These are phyloP conservation scores for Acrocephalus kingi DNA, from an alignment of 2,113 vertebrate species.

Conservation along the genomic window DNA sequence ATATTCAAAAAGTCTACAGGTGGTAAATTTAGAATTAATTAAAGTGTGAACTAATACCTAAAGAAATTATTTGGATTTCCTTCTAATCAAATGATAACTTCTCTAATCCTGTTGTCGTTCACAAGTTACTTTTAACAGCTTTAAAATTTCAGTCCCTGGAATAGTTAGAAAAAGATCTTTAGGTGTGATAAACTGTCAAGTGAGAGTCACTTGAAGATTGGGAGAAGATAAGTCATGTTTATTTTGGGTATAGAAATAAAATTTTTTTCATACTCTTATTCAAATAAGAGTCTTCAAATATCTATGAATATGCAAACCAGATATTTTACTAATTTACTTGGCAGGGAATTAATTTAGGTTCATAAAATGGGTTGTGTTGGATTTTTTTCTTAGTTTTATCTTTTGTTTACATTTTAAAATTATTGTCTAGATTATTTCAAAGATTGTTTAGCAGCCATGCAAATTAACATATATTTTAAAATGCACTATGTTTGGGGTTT, in stretches of 20 bases:
- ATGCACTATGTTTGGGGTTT: not conserved
- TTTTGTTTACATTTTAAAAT: not conserved
- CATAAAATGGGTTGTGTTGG: not conserved
- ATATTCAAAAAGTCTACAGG: not conserved
- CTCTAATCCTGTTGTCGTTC: not conserved
- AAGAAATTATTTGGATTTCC: not conserved
- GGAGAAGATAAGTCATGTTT: not conserved
- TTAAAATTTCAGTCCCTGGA: not conserved
- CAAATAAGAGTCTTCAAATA: not conserved
- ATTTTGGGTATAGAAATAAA: not conserved
- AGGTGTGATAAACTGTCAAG: not conserved
- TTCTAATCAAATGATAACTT: not conserved
- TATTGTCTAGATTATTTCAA: not conserved
- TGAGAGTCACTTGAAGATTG: not conserved
- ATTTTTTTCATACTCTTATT: not conserved
- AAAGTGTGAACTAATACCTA: not conserved
- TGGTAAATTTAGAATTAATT: not conserved
- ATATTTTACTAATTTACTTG: not conserved
- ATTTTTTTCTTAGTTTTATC: not conserved
- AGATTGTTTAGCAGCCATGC: not conserved
- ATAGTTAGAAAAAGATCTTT: not conserved
- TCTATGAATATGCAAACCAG: not conserved
- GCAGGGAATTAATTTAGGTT: not conserved
- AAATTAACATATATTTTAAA: not conserved
- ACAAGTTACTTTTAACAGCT: not conserved